Conservation (phyloP, 2,113 vertebrate species). For the Lophura nycthemera region DNA sequence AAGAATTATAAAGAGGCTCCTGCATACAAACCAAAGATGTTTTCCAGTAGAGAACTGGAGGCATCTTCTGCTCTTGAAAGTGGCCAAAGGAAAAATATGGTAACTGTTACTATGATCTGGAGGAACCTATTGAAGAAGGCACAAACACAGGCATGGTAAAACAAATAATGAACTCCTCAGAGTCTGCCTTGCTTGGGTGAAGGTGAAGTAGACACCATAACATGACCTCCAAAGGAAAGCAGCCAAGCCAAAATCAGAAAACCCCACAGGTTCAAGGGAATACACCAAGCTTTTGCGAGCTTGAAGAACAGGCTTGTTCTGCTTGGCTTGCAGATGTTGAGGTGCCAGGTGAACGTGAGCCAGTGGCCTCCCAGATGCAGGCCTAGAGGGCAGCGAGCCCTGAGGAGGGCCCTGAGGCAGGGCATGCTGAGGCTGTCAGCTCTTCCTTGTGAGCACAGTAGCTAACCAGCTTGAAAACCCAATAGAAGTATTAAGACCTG, state of each 20-base stretch:
- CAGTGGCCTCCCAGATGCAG: neutral
- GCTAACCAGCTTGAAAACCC: neutral
- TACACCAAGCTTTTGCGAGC: neutral
- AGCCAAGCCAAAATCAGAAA: neutral
- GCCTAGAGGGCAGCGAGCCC: neutral
- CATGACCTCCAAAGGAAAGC: neutral
- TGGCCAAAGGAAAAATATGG: neutral
- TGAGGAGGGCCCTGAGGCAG: neutral
- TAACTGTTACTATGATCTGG: neutral
- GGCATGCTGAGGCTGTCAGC: neutral
- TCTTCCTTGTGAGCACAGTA: neutral
- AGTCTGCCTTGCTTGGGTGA: neutral
- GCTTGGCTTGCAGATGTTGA: neutral
- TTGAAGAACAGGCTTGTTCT: neutral
- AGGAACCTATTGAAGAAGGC: neutral
- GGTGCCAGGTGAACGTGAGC: too few species aligned
- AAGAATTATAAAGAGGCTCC: neutral
- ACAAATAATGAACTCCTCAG: neutral
- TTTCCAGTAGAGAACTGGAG: neutral
- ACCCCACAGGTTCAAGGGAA: neutral
- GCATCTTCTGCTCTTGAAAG: neutral
- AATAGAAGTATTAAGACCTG: neutral
- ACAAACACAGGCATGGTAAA: neutral
- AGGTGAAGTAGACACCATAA: neutral
- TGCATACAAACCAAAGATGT: neutral